Percentiles rank a stretch among this genome's conserved stretches.
Conservation (phyloP, 2,113 vertebrate genomes). For the Elephas maximus region DNA sequence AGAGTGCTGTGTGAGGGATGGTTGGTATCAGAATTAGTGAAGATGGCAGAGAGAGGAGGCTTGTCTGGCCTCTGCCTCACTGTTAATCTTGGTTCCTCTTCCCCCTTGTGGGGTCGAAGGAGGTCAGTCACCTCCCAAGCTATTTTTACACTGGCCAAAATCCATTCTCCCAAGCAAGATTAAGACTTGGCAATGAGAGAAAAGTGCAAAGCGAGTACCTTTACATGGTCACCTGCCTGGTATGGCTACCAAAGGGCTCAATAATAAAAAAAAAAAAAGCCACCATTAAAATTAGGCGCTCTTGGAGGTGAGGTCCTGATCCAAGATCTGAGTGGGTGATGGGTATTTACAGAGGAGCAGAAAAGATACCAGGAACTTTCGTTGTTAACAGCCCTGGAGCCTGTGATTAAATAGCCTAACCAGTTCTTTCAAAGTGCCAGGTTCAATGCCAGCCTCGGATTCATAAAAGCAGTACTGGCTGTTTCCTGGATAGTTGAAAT, state of each 20-base stretch:
- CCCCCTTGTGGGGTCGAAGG: no score
- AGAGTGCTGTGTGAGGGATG: no score
- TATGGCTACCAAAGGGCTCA: not conserved
- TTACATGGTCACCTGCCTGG: not conserved
- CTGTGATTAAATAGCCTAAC: not conserved
- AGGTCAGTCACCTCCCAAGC: no score
- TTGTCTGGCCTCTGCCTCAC: no score
- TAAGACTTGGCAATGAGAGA: not conserved
- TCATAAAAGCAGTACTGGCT: not conserved
- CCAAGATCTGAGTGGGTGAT: not conserved
- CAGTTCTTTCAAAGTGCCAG: not conserved
- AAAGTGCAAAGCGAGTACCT: not conserved
- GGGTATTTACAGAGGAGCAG: not conserved
- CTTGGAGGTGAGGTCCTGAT: not conserved
- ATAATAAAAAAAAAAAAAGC: not conserved
- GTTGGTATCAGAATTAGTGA: no score
- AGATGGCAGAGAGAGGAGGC: no score
- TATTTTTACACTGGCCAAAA: not conserved
- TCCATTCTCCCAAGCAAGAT: not conserved
- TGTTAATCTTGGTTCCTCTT: no score
- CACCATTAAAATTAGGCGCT: not conserved
- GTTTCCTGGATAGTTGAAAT: not conserved
- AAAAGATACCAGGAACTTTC: not conserved
- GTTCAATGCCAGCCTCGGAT: not conserved
- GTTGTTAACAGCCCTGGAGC: not conserved